These are phyloP conservation scores for Mormyrus iriodes DNA, from an alignment of 2,113 vertebrate genomes.

Conservation along the genomic window DNA sequence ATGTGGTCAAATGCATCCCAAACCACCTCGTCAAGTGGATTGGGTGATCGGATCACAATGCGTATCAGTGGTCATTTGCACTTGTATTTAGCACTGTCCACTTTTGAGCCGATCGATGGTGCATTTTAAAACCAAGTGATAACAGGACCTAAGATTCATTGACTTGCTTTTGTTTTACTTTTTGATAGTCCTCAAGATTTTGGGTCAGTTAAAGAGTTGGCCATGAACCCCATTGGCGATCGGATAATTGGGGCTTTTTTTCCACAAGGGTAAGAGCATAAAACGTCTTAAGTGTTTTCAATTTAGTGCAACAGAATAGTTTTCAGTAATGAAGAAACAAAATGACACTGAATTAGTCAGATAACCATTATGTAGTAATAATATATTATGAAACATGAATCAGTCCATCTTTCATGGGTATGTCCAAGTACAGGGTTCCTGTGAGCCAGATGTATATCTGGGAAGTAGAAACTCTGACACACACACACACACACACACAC, in stretches of 20 bases:
- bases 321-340: background rate
- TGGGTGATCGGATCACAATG: background rate
- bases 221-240: conserved; percentile 67
- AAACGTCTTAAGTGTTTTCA: background rate
- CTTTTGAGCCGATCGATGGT: background rate
- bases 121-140: background rate
- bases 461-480: background rate
- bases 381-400: background rate
- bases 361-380: background rate
- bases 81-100: background rate
- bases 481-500: background rate
- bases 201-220: conserved; percentile 51
- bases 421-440: background rate
- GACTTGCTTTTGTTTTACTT: background rate
- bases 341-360: background rate
- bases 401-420: background rate
- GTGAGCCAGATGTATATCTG: background rate
- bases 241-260: conserved; percentile 70
- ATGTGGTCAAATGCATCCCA: background rate
- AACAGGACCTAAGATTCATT: background rate
- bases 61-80: background rate
- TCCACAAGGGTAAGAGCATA: conserved; percentile 47
- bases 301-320: background rate
- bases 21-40: background rate
- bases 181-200: conserved; percentile 59